Conservation (phyloP, 2,113 vertebrate genomes). For the Corythornis cristatus region DNA sequence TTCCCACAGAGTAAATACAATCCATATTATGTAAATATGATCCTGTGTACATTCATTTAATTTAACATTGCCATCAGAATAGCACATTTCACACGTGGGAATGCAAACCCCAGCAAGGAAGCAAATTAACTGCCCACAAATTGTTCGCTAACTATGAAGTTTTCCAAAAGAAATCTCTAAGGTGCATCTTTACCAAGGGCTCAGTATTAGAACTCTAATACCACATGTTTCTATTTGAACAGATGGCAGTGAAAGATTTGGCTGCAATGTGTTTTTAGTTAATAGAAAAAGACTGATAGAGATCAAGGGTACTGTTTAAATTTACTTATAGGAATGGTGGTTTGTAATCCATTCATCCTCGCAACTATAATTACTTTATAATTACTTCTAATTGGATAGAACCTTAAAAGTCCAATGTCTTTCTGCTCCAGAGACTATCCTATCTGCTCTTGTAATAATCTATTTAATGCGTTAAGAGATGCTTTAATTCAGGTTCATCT, state of each 20-base stretch:
- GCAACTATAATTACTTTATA: slow-evolving; percentile 70
- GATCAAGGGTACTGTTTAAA: slow-evolving; percentile 75
- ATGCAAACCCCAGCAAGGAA: slow-evolving; percentile 78
- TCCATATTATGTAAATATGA: slow-evolving; percentile 72
- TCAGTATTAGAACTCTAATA: slow-evolving; percentile 72
- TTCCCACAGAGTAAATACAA: slow-evolving; percentile 71
- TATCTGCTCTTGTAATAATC: neutral
- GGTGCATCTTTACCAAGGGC: slow-evolving; percentile 79
- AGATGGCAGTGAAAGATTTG: slow-evolving; percentile 75
- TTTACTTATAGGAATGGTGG: slow-evolving; percentile 67
- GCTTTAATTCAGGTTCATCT: neutral
- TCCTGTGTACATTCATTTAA: slow-evolving; percentile 72
- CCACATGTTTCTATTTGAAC: slow-evolving; percentile 83
- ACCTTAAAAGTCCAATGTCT: neutral
- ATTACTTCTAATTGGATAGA: slow-evolving; percentile 59
- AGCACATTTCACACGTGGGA: slow-evolving; percentile 80
- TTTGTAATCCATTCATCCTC: slow-evolving; percentile 72
- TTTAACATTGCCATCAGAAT: slow-evolving; percentile 76
- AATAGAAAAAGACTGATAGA: slow-evolving; percentile 69
- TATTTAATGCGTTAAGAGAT: neutral
- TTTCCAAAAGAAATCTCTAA: slow-evolving; percentile 79
- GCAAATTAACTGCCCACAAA: slow-evolving; percentile 81
- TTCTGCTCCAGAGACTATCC: neutral
- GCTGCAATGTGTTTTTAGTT: slow-evolving; percentile 78
- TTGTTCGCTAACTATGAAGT: slow-evolving; percentile 80